phyloP scores from a whole-genome alignment of 2,888 invertebrate genomes.

The Trypoxylon attenuatum region DNA sequence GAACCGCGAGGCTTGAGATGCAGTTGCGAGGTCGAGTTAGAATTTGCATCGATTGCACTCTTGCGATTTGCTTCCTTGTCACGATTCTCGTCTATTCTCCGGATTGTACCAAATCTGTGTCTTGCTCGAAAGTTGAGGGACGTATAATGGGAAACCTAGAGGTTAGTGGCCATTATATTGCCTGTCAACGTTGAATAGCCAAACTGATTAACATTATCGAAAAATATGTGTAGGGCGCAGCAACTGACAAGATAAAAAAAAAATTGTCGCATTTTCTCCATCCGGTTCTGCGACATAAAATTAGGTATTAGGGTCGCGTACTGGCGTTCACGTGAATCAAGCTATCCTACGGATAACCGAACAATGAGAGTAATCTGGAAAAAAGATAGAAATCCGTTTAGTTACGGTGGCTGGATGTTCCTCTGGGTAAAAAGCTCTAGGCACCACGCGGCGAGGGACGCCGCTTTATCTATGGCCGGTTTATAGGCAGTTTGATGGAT shows the following conservation, averaged over 20 bases:
- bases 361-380: conserved; percentile 39
- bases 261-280: no score
- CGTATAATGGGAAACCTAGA: no score
- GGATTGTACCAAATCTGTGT: no score
- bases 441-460: conserved; percentile 33
- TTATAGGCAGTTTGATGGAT: conserved; percentile 53
- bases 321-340: neutral
- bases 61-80: conserved; percentile 6
- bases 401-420: conserved; percentile 55
- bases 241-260: no score
- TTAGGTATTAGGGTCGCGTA: conserved; percentile 16
- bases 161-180: no score
- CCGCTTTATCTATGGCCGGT: conserved; percentile 50
- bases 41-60: conserved; percentile 25
- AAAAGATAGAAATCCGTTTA: conserved; percentile 55
- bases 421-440: conserved; percentile 40
- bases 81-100: no score
- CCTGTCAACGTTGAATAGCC: no score
- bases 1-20: conserved; percentile 54
- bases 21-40: conserved; percentile 18
- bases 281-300: neutral
- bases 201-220: no score
- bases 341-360: neutral
- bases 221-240: no score
- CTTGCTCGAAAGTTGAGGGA: no score